phyloP scores from a whole-genome alignment of 2,888 invertebrate genomes.

The Temnothorax ravouxi region DNA sequence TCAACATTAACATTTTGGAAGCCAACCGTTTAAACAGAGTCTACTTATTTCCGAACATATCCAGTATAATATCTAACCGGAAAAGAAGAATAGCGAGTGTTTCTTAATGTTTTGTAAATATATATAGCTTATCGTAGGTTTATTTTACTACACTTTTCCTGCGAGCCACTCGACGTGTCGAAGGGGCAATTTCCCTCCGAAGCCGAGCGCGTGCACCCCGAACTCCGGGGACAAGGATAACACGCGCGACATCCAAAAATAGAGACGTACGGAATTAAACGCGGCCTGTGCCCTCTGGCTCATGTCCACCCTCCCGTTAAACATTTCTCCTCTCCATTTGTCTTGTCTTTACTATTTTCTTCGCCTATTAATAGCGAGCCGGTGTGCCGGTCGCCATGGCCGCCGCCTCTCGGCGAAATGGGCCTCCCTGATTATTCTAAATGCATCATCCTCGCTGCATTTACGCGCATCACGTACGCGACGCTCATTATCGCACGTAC shows the following conservation, averaged over 20 bases:
- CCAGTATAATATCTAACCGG: neutral
- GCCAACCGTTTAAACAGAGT: neutral
- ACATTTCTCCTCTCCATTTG: constrained; percentile 74
- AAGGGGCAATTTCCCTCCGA: constrained; percentile 26
- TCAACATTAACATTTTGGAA: constrained; percentile 19
- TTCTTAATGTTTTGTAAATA: constrained; percentile 1
- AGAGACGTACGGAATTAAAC: constrained; percentile 77
- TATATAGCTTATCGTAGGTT: neutral
- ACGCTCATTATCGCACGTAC: neutral
- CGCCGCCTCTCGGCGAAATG: constrained; percentile 9
- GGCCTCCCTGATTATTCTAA: constrained; percentile 51
- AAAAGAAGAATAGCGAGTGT: neutral
- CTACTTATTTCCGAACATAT: neutral
- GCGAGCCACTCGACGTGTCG: constrained; percentile 21
- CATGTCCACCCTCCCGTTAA: constrained; percentile 62
- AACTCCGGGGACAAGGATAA: constrained; percentile 57
- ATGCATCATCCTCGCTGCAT: constrained; percentile 27
- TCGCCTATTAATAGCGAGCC: constrained; percentile 69
- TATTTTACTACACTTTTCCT: constrained; percentile 21
- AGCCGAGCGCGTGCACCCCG: neutral
- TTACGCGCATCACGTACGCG: constrained; percentile 1
- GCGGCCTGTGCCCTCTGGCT: constrained; percentile 72
- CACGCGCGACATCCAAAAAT: constrained; percentile 73
- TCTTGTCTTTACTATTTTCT: constrained; percentile 77
- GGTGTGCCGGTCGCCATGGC: constrained; percentile 37